Conservation (phyloP, 2,888 invertebrate genomes). For the Tromatobia lineatoria region DNA sequence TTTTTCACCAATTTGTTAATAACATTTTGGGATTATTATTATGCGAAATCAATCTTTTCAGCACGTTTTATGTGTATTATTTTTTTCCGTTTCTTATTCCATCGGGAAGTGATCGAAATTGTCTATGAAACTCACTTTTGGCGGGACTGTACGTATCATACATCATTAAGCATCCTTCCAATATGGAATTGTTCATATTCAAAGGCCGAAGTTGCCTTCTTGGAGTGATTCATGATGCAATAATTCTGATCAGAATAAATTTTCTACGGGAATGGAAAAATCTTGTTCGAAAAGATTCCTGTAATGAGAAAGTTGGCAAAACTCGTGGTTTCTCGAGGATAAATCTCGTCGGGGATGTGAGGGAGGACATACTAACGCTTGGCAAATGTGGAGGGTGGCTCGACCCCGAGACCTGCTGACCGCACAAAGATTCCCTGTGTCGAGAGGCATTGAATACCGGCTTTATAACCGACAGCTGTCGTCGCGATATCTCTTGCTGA, state of each 20-base stretch:
- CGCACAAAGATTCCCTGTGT: conserved; percentile 67
- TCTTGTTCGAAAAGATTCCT: background rate
- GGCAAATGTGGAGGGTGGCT: conserved; percentile 29
- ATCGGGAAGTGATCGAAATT: no score
- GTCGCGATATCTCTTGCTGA: conserved; percentile 72
- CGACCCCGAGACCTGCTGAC: conserved; percentile 67
- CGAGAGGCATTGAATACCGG: conserved; percentile 59
- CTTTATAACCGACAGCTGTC: conserved; percentile 73
- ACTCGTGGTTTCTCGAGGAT: conserved; percentile 33
- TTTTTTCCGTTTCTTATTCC: no score
- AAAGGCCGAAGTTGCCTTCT: background rate
- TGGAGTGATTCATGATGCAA: background rate
- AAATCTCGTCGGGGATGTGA: conserved; percentile 3
- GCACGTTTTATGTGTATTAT: no score
- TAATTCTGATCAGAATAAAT: background rate
- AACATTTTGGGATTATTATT: no score
- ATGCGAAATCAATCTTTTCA: no score
- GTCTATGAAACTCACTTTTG: no score
- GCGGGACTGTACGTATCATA: no score
- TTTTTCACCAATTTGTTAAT: no score
- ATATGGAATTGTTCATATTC: background rate
- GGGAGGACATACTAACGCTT: background rate
- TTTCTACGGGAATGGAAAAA: background rate
- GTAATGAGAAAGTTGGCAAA: conserved; percentile 11
- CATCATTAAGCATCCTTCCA: no score